These are phyloP conservation scores for Sapayoa aenigma DNA, from an alignment of 2,113 vertebrate genomes.

Conservation along the genomic window DNA sequence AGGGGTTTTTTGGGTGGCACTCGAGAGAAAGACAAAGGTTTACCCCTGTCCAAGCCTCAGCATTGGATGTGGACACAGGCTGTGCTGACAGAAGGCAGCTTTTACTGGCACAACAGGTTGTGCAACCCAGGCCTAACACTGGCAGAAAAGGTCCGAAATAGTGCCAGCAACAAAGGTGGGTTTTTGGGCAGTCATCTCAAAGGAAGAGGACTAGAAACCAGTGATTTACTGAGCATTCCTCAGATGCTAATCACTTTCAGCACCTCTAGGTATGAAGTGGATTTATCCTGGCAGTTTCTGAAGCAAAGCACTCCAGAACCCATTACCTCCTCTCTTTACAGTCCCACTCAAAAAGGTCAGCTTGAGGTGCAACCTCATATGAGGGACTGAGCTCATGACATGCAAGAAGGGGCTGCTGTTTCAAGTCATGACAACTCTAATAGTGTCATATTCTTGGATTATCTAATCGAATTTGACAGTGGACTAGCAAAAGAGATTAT, in stretches of 20 bases:
- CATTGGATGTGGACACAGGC: neutral
- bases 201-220: neutral
- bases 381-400: neutral
- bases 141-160: neutral
- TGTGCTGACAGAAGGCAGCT: constrained; percentile 29
- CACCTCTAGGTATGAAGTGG: neutral
- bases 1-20: neutral
- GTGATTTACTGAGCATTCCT: neutral
- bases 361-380: neutral
- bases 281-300: neutral
- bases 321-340: neutral
- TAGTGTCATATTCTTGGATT: neutral
- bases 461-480: neutral
- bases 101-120: neutral
- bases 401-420: neutral
- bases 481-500: neutral
- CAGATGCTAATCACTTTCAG: constrained; percentile 1
- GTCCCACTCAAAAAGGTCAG: neutral
- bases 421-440: neutral
- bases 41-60: neutral
- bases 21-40: neutral
- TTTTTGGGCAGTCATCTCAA: constrained; percentile 1
- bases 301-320: neutral
- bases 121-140: neutral
- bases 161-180: neutral